Percentiles rank a stretch among this genome's conserved stretches.
These are phyloP conservation scores for Aporrectodea caliginosa DNA, from an alignment of 1,140 invertebrate genomes.

Conservation along the genomic window DNA sequence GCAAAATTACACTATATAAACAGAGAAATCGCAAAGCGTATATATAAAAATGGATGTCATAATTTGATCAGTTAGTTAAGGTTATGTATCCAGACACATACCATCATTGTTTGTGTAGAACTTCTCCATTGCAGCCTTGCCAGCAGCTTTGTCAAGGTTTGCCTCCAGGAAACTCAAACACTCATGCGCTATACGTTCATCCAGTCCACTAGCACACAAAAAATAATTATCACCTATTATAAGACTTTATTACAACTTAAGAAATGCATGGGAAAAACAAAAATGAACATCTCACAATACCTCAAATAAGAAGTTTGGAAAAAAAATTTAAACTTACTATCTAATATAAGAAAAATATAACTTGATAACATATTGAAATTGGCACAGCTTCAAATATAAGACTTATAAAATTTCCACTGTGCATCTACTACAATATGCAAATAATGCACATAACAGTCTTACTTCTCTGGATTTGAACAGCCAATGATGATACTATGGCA, in stretches of 20 bases:
- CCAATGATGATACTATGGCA: constrained; percentile 65
- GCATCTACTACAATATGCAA: too few relatives aligned
- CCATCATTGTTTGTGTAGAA: constrained; percentile 63
- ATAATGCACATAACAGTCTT: constrained; percentile 11
- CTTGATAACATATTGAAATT: too few relatives aligned
- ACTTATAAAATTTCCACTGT: too few relatives aligned
- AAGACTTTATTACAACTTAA: too few relatives aligned
- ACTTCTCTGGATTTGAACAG: constrained; percentile 51
- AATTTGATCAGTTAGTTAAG: constrained; percentile 18
- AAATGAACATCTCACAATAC: neutral
- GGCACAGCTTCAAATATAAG: too few relatives aligned
- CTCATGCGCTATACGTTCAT: constrained; percentile 67
- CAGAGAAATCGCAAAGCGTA: too few relatives aligned
- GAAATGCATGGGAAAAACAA: too few relatives aligned
- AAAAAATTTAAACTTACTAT: too few relatives aligned
- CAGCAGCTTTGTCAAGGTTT: constrained; percentile 72
- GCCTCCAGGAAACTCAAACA: constrained; percentile 78
- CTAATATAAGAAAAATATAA: too few relatives aligned
- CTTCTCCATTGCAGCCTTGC: constrained; percentile 72
- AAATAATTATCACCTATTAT: too few relatives aligned
- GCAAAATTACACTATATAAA: too few relatives aligned
- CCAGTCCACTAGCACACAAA: constrained; percentile 57
- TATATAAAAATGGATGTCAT: too few relatives aligned
- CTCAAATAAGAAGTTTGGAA: neutral
- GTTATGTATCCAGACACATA: constrained; percentile 30